Percentiles rank a stretch among this genome's conserved stretches.
These are phyloP conservation scores for Hipparchia semele DNA, from an alignment of 2,888 invertebrate genomes.

Conservation along the genomic window DNA sequence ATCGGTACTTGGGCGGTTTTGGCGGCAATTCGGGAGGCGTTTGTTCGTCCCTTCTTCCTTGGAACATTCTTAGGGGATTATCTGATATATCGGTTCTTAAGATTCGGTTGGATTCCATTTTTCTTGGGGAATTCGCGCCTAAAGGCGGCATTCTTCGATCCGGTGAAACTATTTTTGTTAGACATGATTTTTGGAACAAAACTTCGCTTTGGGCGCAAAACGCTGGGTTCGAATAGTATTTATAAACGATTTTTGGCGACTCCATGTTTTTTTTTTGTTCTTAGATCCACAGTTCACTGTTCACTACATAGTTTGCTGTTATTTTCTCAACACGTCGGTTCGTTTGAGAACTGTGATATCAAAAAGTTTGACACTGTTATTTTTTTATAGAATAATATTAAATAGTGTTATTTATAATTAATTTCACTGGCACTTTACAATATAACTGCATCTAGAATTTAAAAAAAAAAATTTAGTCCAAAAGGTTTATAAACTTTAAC, in stretches of 20 bases:
- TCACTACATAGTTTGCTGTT: neutral
- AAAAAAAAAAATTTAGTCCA: no score
- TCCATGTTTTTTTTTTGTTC: slow-evolving; percentile 58
- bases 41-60: slow-evolving; percentile 64
- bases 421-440: no score
- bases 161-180: slow-evolving; percentile 61
- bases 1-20: slow-evolving; percentile 70
- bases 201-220: slow-evolving; percentile 91
- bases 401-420: no score
- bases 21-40: slow-evolving; percentile 70
- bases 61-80: slow-evolving; percentile 70
- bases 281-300: neutral
- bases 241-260: slow-evolving; percentile 79
- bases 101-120: slow-evolving; percentile 67
- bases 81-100: slow-evolving; percentile 76
- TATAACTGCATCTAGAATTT: no score
- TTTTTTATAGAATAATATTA: neutral
- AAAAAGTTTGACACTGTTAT: neutral
- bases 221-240: slow-evolving; percentile 91
- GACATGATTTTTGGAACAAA: slow-evolving; percentile 70
- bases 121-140: slow-evolving; percentile 76
- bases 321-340: neutral
- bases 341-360: neutral
- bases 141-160: slow-evolving; percentile 68
- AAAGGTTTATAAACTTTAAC: no score